Evolutionary conservation across 2,888 invertebrate genomes (phyloP).

Genomic region (Drosophila emarginata): DNA sequence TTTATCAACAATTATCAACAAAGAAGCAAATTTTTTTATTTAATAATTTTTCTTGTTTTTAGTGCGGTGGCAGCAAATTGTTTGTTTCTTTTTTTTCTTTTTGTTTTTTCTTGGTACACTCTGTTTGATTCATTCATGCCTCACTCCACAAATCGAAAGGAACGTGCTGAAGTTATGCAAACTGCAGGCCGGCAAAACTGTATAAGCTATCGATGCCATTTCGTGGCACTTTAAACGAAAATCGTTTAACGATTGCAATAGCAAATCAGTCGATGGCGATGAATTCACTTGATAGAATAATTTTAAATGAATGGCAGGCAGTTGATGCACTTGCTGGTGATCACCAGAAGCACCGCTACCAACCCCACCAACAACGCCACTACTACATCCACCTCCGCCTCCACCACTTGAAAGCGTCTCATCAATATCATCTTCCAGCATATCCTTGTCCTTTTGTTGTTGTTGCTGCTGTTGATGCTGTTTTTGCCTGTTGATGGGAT

Average conservation of each 20-base stretch:
- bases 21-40: conserved; percentile 25
- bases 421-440: neutral
- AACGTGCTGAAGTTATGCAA: conserved; percentile 92
- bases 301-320: conserved; percentile 88
- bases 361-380: neutral
- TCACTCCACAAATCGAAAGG: conserved; percentile 91
- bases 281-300: conserved; percentile 89
- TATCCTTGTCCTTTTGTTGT: neutral
- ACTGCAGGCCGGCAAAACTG: conserved; percentile 90
- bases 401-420: neutral
- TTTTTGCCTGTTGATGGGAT: conserved; percentile 70
- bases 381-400: neutral
- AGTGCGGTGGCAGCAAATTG: conserved; percentile 41
- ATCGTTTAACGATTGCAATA: conserved; percentile 82
- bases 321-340: conserved; percentile 44
- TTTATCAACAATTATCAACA: conserved; percentile 68
- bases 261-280: conserved; percentile 83
- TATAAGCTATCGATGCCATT: conserved; percentile 85
- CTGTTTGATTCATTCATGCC: conserved; percentile 85
- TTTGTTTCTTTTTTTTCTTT: conserved; percentile 7
- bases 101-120: neutral
- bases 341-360: neutral
- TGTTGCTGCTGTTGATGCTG: neutral
- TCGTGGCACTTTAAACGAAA: conserved; percentile 83
- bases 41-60: conserved; percentile 8